phyloP scores from a whole-genome alignment of 1,140 invertebrate genomes.

The Papilio polyxenes region DNA sequence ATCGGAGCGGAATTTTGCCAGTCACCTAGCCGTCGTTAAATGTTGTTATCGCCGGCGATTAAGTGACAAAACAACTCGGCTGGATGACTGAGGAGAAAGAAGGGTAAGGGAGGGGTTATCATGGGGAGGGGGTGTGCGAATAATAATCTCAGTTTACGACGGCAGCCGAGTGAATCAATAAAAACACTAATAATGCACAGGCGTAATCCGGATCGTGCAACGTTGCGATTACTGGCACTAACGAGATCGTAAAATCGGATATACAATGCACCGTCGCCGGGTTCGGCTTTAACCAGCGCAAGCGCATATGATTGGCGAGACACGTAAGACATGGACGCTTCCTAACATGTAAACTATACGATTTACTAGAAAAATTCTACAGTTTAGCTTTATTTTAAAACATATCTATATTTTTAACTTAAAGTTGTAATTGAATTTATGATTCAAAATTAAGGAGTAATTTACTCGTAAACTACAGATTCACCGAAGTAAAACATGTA shows the following conservation, averaged over 20 bases:
- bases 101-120: slow-evolving; percentile 47
- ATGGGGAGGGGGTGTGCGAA: slow-evolving; percentile 64
- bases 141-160: slow-evolving; percentile 80
- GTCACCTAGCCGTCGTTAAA: slow-evolving; percentile 80
- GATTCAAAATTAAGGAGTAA: no score
- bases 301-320: slow-evolving; percentile 51
- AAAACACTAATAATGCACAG: slow-evolving; percentile 81
- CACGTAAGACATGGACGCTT: background rate
- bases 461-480: no score
- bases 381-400: no score
- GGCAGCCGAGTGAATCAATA: slow-evolving; percentile 79
- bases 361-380: no score
- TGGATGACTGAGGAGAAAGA: slow-evolving; percentile 39
- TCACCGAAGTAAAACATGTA: no score
- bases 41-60: slow-evolving; percentile 77
- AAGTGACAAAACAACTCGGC: slow-evolving; percentile 78
- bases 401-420: no score
- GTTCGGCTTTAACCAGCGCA: slow-evolving; percentile 70
- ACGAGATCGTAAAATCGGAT: slow-evolving; percentile 78
- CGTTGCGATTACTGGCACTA: slow-evolving; percentile 76
- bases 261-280: slow-evolving; percentile 70
- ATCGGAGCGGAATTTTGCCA: slow-evolving; percentile 78
- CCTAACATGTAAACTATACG: no score
- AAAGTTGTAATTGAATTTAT: no score
- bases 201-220: slow-evolving; percentile 77